Evolutionary conservation across 2,113 vertebrate genomes (phyloP).

Genomic region (Paratilapia polleni): DNA sequence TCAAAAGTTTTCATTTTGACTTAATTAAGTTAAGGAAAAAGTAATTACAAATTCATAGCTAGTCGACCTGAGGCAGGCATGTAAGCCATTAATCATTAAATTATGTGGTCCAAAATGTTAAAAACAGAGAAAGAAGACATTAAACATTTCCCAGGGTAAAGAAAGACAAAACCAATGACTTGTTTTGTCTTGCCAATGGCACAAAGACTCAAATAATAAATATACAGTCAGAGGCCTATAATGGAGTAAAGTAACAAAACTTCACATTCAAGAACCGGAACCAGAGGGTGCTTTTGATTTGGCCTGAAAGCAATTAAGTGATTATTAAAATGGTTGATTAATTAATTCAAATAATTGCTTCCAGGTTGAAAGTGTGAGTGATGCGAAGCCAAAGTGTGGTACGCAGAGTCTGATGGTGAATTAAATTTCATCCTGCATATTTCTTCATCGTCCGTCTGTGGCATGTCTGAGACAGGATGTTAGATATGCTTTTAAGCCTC

Average conservation of each 20-base stretch:
- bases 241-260: not conserved
- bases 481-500: slow-evolving; percentile 24
- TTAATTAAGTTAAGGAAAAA: not conserved
- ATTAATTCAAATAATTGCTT: not conserved
- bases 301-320: not conserved
- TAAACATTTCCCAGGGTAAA: not conserved
- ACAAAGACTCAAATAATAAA: not conserved
- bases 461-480: slow-evolving; percentile 19
- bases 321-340: not conserved
- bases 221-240: too few species aligned
- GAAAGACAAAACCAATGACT: not conserved
- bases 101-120: not conserved
- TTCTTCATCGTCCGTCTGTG: not conserved
- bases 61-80: not conserved
- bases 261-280: not conserved
- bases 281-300: not conserved
- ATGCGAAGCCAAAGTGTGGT: not conserved
- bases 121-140: not conserved
- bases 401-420: not conserved
- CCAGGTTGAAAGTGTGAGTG: not conserved
- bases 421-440: not conserved
- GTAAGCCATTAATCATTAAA: not conserved
- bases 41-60: not conserved
- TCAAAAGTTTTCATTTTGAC: too few species aligned
- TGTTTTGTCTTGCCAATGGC: not conserved